phyloP scores from a whole-genome alignment of 2,113 vertebrate species.

The Fulmarus glacialis region DNA sequence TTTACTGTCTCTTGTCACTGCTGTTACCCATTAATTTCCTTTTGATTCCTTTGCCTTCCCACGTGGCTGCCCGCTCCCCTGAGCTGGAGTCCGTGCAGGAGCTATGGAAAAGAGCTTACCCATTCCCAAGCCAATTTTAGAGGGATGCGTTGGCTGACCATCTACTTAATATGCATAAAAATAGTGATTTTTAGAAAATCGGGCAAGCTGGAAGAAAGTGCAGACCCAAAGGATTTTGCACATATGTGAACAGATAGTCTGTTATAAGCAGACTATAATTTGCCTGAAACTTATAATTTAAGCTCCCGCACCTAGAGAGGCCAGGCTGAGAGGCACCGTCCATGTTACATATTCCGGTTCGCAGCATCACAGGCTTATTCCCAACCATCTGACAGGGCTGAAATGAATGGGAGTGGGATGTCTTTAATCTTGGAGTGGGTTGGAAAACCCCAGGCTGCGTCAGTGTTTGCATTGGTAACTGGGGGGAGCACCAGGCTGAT shows the following conservation, averaged over 20 bases:
- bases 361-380: not conserved
- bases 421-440: not conserved
- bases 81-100: not conserved
- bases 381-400: not conserved
- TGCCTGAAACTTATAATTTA: not conserved
- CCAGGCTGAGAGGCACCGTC: rapidly evolving
- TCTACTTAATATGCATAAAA: not conserved
- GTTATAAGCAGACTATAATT: not conserved
- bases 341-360: not conserved
- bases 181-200: not conserved
- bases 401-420: not conserved
- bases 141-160: not conserved
- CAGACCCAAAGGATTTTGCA: not conserved
- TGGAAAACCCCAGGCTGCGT: not conserved
- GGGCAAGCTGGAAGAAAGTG: not conserved
- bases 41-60: not conserved
- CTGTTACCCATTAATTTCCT: not conserved
- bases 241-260: not conserved
- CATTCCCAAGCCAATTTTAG: not conserved
- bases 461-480: not conserved
- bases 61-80: rapidly evolving
- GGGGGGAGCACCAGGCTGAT: not conserved
- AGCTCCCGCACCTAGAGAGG: not conserved
- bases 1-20: not conserved
- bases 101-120: not conserved